Evolutionary conservation across 92 coral and sea anemone species (phyloP), one percentile per base, ranked within the genome.

Genomic region (Meandrina meandrites): DNA sequence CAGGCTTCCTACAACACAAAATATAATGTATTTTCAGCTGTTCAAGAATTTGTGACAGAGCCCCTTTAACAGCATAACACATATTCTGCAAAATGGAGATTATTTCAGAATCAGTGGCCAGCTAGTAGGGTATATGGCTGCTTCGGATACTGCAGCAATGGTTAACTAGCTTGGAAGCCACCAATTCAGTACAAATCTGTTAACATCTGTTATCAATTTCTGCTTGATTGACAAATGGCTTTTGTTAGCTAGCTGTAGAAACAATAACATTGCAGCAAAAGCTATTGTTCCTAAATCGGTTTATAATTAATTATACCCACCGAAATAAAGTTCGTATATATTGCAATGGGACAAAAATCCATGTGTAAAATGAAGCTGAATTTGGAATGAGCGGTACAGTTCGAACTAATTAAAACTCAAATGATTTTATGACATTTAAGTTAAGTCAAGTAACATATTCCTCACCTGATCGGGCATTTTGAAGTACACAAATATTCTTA

Each of bases 381-480:
- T 64, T 37, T n/a, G n/a, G 2, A 8, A 42, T 18, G 8, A 19
- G 8, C 42, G 54, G 48, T 8, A 4, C 27, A 1, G 16, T 5
- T 0, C 18, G 31, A 11, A 19, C 21, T 37, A 10, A 40, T 48
- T 6, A 21, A 2, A 0, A 16, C 14, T 0, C 45, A 24, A n/a
- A n/a, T n/a, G n/a, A n/a, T n/a, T n/a, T n/a, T n/a, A n/a, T n/a
- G 32, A n/a, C 70, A 64, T 64, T 62, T 62, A 57, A n/a, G n/a
- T 50, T 15, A 54, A 54, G 1, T 13, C 31, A 62, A 24, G 11
- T 24, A 11, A 66, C 35, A 22, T 10, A 22, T 73, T 34, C 5
- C 87, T 72, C 28, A 84, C 87, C 80, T 84, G 87, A 14, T 84
- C 87, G 32, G 79, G 79, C 86, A 82, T 82, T 84, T 73, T 84